Base-by-base conservation (phyloP, 2,797 vertebrate species). In the Oreochromis mossambicus region DNA sequence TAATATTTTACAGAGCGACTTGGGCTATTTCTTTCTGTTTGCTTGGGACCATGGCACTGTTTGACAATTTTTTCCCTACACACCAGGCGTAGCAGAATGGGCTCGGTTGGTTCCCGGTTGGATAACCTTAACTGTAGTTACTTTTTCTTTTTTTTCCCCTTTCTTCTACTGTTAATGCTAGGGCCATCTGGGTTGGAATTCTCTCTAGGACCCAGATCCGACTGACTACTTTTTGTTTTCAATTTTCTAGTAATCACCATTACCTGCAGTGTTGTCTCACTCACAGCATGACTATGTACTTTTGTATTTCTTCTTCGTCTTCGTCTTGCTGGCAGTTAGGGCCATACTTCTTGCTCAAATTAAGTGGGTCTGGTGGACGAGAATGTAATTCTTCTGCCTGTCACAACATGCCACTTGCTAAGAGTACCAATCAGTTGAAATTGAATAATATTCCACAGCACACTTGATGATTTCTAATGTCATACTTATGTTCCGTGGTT, bases 251-350 rank as follows among this genome's bases (percentile, higher is more conserved):
- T 58, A 19, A 58, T 19, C 0, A 0, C 56, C 6, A 0, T 58
- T 58, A 14, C 55, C 26, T 58, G 29, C 56, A 58, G 56, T 34
- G 0, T 32, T 58, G 0, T 58, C 8, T 0, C 0, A 58, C 2
- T 58, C 0, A 3, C 26, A 58, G 55, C 26, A 32, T 8, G 0
- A 58, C 29, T 58, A 6, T 58, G 55, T 58, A 58, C 55, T 58
- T 58, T 58, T 58, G 8, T 58, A 32, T 58, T 58, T 58, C 55
- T 58, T 58, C 55, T 32, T 32, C 55, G 6, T 58, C 56, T 34
- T 61, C 15, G 3, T 61, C 56, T 61, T 61, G 29, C 15, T 34
- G 56, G 24, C 3, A 24, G 24, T 24, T 3, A 24, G 24, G 24
- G 24, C 24, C 3, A 3, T 24, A 24, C 24, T 24, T 24, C 24